Conservation (phyloP, 1,140 invertebrate genomes). For the Drosophila tropicalis region DNA sequence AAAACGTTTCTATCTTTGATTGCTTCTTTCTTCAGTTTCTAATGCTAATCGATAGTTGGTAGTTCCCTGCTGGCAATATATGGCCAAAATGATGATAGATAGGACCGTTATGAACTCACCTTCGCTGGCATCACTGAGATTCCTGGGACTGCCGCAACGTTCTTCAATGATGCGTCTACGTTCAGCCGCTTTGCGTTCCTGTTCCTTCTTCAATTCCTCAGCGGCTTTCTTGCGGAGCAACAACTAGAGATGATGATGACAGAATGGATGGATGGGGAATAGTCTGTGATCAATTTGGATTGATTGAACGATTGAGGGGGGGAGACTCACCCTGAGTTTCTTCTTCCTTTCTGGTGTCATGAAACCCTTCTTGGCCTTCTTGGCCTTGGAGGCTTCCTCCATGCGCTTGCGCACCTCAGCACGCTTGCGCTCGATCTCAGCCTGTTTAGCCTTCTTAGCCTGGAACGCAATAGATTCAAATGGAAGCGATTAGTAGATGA, state of each 20-base stretch:
- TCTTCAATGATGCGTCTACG: slow-evolving; percentile 98
- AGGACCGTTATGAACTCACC: slow-evolving; percentile 85
- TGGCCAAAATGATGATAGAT: slow-evolving; percentile 4
- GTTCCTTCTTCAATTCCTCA: slow-evolving; percentile 99
- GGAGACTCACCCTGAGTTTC: slow-evolving; percentile 94
- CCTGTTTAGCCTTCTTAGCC: slow-evolving; percentile 97
- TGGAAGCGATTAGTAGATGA: background rate
- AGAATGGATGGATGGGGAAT: background rate
- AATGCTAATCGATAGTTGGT: slow-evolving; percentile 1
- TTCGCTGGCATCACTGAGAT: slow-evolving; percentile 96
- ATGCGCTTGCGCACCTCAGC: slow-evolving; percentile 97
- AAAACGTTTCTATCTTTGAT: too few relatives aligned
- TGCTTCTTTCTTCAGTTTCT: background rate
- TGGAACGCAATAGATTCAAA: slow-evolving; percentile 69
- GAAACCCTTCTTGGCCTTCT: slow-evolving; percentile 99
- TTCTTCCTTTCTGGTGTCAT: slow-evolving; percentile 99
- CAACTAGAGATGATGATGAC: slow-evolving; percentile 86
- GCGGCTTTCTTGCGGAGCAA: slow-evolving; percentile 99
- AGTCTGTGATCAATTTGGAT: background rate
- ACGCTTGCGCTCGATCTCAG: slow-evolving; percentile 96
- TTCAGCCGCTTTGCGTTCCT: slow-evolving; percentile 98
- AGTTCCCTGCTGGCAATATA: background rate
- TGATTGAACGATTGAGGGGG: background rate
- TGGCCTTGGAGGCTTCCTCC: slow-evolving; percentile 97
- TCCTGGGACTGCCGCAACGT: slow-evolving; percentile 95